Conservation (phyloP, 2,113 vertebrate genomes). For the Daphoenositta chrysoptera region DNA sequence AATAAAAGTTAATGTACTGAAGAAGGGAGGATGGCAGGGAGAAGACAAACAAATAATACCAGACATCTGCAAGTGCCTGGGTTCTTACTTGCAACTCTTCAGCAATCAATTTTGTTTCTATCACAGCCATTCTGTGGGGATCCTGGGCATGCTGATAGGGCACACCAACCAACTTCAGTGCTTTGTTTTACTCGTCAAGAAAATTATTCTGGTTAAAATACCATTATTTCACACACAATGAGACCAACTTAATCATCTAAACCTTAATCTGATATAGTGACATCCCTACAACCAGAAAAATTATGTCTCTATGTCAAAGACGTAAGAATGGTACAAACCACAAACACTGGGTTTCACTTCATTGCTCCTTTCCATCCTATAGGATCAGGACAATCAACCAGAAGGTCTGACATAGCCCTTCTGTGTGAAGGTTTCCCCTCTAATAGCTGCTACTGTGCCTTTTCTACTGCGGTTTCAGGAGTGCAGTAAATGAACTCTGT, state of each 20-base stretch:
- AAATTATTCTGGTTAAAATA: neutral
- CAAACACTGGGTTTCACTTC: neutral
- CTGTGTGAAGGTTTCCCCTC: neutral
- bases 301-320: neutral
- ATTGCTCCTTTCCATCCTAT: neutral
- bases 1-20: neutral
- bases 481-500: neutral
- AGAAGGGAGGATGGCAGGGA: accelerated
- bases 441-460: neutral
- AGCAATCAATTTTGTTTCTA: neutral
- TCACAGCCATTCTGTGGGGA: neutral
- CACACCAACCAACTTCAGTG: neutral
- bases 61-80: neutral
- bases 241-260: neutral
- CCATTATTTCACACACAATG: neutral
- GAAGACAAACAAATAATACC: neutral
- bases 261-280: neutral
- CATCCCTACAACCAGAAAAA: neutral
- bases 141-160: too few species aligned
- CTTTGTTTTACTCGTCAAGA: neutral
- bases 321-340: accelerated
- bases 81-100: neutral
- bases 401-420: neutral
- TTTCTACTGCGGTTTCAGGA: neutral
- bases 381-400: neutral